Base-by-base conservation (phyloP, 2,113 vertebrate genomes). In the Prunella fulvescens region DNA sequence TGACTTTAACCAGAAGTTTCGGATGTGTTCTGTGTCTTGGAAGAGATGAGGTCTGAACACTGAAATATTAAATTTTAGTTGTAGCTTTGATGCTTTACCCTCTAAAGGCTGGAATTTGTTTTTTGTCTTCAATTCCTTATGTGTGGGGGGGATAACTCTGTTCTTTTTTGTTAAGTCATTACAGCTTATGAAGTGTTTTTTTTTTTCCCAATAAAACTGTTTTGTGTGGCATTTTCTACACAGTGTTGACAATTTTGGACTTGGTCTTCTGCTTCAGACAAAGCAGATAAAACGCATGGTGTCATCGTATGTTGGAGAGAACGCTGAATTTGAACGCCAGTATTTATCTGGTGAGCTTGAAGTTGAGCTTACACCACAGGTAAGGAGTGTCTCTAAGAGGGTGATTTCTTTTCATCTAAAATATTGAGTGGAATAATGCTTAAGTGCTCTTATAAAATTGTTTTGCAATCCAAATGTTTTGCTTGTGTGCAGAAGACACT, bases 281-380 rank as follows among this genome's bases (percentile, higher is more conserved):
- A 99, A 99, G 96, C 99, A 99, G 97, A 99, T 99, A 97, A 99
- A 99, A 86, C 98, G 99, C 35, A 99, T 99, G 99, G 92, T 99
- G 72, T 98, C 99, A 3, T 99, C 99, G 0, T 99, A 99, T 6
- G 99, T 99, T n/a, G 99, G 99, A 76, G 99, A 99, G 97, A 99
- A 99, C 1, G 98, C 97, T 40, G 99, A 99, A 96, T 99, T 99
- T 98, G 99, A 99, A 93, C 98, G 99, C 13, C 99, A 99, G 72
- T 99, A 98, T 96, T 98, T 99, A 39, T 72, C 98, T 16, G 99
- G 99, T 12, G 99, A 99, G 96, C 96, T 99, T 94, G 99, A 99
- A 97, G 99, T 99, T 87, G 99, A 99, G 91, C 97, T 99, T 62
- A 99, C 99, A 1, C 99, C 99, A 11, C 99, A 99, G 99, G 99